A percentile compares a stretch with the other conserved stretches of the same genome.
phyloP scores from a whole-genome alignment of 1,140 invertebrate genomes.

The Meteorus sp. region DNA sequence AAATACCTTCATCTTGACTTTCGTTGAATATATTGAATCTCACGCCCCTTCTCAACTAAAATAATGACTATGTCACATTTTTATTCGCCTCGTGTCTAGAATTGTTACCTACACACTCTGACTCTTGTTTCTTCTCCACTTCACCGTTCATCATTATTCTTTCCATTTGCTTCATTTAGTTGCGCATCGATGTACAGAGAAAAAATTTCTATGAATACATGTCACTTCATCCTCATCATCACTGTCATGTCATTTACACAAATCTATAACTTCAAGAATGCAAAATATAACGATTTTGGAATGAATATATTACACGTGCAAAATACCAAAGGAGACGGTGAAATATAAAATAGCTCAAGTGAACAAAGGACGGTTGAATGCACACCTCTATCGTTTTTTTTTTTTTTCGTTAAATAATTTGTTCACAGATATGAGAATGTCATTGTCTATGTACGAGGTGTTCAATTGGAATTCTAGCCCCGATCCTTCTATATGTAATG shows the following conservation, averaged over 20 bases:
- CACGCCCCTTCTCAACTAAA: too few species aligned
- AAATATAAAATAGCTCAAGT: neutral
- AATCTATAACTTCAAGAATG: neutral
- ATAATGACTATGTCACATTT: too few species aligned
- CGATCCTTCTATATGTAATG: slow-evolving; percentile 56
- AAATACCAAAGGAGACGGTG: too few species aligned
- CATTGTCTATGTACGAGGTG: slow-evolving; percentile 76
- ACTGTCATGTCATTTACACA: neutral
- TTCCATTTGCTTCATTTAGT: slow-evolving; percentile 32
- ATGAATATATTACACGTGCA: too few species aligned
- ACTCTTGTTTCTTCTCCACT: neutral
- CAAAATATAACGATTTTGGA: too few species aligned
- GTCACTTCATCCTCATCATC: slow-evolving; percentile 28
- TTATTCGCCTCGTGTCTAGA: too few species aligned
- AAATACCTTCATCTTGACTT: too few species aligned
- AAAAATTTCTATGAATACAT: too few species aligned
- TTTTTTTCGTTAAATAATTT: slow-evolving; percentile 42
- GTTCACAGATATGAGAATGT: slow-evolving; percentile 70
- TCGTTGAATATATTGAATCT: too few species aligned
- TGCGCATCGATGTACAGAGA: slow-evolving; percentile 32
- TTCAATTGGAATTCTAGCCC: slow-evolving; percentile 69
- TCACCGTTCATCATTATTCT: neutral
- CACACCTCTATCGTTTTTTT: slow-evolving; percentile 2
- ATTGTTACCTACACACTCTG: neutral
- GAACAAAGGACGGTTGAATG: neutral